phyloP scores from a whole-genome alignment of 2,797 vertebrate species.

The Helicolenus hilgendorfi region DNA sequence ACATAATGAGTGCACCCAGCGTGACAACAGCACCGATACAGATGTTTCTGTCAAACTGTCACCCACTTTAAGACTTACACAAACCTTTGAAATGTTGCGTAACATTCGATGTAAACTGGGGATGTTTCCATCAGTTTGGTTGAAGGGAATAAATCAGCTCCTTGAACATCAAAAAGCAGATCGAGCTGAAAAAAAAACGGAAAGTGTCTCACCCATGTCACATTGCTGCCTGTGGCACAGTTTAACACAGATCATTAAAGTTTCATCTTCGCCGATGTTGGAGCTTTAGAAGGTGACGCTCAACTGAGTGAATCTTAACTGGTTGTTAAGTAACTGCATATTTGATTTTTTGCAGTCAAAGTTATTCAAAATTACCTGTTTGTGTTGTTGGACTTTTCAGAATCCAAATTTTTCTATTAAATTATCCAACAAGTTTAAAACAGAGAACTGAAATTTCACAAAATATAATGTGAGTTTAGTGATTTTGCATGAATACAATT shows the following conservation, averaged over 20 bases:
- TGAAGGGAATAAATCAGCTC: constrained; percentile 36
- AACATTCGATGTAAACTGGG: constrained; percentile 20
- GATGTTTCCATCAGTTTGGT: constrained; percentile 35
- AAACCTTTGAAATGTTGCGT: constrained; percentile 34
- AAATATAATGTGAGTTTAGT: neutral
- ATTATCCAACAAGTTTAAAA: neutral
- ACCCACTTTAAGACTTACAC: constrained; percentile 41
- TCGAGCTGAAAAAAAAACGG: neutral
- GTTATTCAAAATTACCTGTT: neutral
- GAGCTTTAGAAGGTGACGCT: neutral
- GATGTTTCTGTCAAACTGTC: constrained; percentile 70
- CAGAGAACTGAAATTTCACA: neutral
- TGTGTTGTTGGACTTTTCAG: neutral
- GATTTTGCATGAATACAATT: neutral
- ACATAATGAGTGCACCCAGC: constrained; percentile 66
- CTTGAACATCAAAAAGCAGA: constrained; percentile 38
- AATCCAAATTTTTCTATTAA: neutral
- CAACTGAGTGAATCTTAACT: neutral
- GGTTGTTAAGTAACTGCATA: neutral
- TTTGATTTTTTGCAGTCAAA: neutral
- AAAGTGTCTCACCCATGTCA: neutral
- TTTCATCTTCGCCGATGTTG: constrained; percentile 9
- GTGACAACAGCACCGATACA: constrained; percentile 29
- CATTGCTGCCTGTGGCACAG: constrained; percentile 5
- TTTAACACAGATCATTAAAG: constrained; percentile 35